Percentiles rank a stretch among this genome's conserved stretches.
Conservation (phyloP, 2,113 vertebrate genomes). For the Edolisoma coerulescens region DNA sequence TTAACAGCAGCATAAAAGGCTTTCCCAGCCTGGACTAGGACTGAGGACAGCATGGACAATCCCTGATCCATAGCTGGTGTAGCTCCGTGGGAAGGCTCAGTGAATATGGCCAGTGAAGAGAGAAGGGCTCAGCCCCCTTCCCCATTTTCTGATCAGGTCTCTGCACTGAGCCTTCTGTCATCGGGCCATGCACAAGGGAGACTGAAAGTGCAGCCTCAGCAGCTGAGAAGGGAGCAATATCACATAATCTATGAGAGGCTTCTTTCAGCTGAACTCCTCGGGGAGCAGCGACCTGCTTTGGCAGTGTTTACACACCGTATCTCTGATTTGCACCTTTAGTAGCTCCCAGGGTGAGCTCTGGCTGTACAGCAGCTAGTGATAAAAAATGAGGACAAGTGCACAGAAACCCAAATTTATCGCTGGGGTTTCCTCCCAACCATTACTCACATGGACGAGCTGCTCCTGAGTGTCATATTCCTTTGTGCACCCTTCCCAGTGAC, state of each 20-base stretch:
- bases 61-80: background rate
- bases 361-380: constrained; percentile 33
- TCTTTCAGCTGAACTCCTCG: background rate
- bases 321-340: constrained; percentile 58
- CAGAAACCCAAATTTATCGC: constrained; percentile 46
- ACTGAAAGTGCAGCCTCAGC: constrained; percentile 29
- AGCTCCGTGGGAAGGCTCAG: background rate
- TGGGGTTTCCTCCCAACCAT: constrained; percentile 40
- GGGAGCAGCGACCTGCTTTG: constrained; percentile 45
- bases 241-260: constrained; percentile 56
- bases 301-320: constrained; percentile 46
- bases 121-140: background rate
- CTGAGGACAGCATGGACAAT: background rate
- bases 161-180: background rate
- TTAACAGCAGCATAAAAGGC: background rate
- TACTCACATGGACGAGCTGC: constrained; percentile 95
- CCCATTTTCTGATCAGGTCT: background rate
- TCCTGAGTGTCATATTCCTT: constrained; percentile 97
- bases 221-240: constrained; percentile 6
- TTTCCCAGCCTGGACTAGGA: background rate
- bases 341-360: constrained; percentile 50
- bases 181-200: background rate
- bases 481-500: constrained; percentile 94
- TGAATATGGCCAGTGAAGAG: background rate
- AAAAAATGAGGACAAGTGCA: constrained; percentile 56